These are phyloP conservation scores for Toxostoma redivivum DNA, from an alignment of 2,113 vertebrate genomes.

Conservation along the genomic window DNA sequence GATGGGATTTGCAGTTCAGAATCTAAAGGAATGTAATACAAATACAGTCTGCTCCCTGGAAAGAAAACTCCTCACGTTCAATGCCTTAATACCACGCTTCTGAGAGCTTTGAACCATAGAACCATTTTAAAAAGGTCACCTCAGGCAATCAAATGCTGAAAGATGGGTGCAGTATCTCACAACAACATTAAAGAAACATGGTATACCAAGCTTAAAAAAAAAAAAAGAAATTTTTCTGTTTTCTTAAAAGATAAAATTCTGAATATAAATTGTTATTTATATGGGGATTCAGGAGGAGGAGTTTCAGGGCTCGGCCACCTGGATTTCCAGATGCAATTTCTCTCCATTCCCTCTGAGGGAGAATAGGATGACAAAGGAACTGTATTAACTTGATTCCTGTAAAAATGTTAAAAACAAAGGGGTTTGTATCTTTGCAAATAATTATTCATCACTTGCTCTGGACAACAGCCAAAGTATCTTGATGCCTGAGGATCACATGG, in stretches of 20 bases:
- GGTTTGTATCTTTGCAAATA: neutral
- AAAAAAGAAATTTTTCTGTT: slow-evolving; percentile 9
- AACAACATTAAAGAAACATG: slow-evolving; percentile 18
- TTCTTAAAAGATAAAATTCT: neutral
- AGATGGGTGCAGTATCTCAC: slow-evolving; percentile 29
- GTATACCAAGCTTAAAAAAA: neutral
- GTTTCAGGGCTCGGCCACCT: neutral
- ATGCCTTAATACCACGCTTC: slow-evolving; percentile 46
- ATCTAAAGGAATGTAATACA: slow-evolving; percentile 42
- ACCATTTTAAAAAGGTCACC: neutral
- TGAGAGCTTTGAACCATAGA: slow-evolving; percentile 17
- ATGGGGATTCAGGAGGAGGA: neutral
- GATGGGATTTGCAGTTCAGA: slow-evolving; percentile 21
- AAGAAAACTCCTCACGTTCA: slow-evolving; percentile 28
- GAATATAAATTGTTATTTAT: neutral
- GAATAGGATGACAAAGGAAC: neutral
- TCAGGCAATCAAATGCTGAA: slow-evolving; percentile 15
- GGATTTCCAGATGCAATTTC: slow-evolving; percentile 10
- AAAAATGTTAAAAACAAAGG: slow-evolving; percentile 39
- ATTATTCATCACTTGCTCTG: slow-evolving; percentile 22
- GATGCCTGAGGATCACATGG: neutral
- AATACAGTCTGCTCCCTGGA: slow-evolving; percentile 22
- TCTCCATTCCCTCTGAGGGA: slow-evolving; percentile 31
- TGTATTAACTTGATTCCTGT: slow-evolving; percentile 47
- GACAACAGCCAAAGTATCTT: neutral